Conservation (phyloP, 2,888 invertebrate species). For the Theretra japonica region DNA sequence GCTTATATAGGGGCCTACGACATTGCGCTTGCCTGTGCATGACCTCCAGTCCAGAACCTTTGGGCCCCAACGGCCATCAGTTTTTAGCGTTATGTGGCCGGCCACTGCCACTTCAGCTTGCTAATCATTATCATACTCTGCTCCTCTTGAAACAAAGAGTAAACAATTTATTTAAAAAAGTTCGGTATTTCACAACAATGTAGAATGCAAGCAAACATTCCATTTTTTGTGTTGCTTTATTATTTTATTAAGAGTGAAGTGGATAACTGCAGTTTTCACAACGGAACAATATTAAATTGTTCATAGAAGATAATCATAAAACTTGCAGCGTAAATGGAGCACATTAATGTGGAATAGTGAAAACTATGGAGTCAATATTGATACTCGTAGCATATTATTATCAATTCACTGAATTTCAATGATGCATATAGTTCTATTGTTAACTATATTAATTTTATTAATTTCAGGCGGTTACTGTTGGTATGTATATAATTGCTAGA, state of each 20-base stretch:
- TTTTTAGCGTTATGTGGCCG: too few species aligned
- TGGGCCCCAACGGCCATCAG: too few species aligned
- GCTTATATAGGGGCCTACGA: too few species aligned
- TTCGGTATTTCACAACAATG: not conserved
- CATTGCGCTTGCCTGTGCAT: too few species aligned
- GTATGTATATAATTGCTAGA: too few species aligned
- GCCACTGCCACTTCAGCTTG: too few species aligned
- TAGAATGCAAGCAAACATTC: not conserved
- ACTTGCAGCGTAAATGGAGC: slow-evolving; percentile 57
- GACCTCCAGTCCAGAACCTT: too few species aligned
- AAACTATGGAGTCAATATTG: slow-evolving; percentile 40
- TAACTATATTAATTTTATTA: too few species aligned
- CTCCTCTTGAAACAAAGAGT: not conserved
- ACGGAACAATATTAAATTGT: slow-evolving; percentile 57
- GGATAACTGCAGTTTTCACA: not conserved
- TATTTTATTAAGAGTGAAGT: slow-evolving; percentile 3
- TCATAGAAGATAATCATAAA: slow-evolving; percentile 60
- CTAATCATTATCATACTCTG: too few species aligned
- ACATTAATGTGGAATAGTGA: slow-evolving; percentile 43
- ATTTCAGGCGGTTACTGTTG: too few species aligned
- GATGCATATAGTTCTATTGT: too few species aligned
- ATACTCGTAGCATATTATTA: not conserved
- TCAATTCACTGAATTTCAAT: not conserved
- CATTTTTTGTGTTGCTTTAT: not conserved
- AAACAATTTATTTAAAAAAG: not conserved